Conservation (phyloP, 2,797 vertebrate genomes). For the Xiphophorus birchmanni region DNA sequence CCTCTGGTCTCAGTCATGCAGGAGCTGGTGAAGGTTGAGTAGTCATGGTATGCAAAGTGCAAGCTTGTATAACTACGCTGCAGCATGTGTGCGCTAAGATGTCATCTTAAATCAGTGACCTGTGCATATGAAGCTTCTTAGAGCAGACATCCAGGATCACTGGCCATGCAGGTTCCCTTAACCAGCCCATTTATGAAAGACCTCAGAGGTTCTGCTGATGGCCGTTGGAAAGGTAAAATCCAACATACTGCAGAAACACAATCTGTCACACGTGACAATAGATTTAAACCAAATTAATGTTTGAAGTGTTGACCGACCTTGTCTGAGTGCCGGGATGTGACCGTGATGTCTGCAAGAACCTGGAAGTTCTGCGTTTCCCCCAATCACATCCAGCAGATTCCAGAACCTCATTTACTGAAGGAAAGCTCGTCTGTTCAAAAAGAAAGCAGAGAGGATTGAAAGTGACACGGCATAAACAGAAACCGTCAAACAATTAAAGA, state of each 20-base stretch:
- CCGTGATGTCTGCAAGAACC: constrained; percentile 56
- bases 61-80: constrained; percentile 74
- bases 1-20: constrained; percentile 55
- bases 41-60: constrained; percentile 78
- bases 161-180: constrained; percentile 58
- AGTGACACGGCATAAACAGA: constrained; percentile 81
- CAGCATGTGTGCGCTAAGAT: constrained; percentile 69
- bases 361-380: constrained; percentile 49
- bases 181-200: constrained; percentile 65
- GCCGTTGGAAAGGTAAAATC: constrained; percentile 48
- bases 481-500: constrained; percentile 82
- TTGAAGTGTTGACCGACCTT: constrained; percentile 62
- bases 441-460: constrained; percentile 70
- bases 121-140: constrained; percentile 64
- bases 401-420: constrained; percentile 62
- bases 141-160: constrained; percentile 63
- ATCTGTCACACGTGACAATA: constrained; percentile 8
- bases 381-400: constrained; percentile 59
- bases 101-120: constrained; percentile 76
- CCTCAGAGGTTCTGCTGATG: constrained; percentile 66
- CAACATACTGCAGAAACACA: constrained; percentile 36
- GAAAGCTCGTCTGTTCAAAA: constrained; percentile 52
- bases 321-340: constrained; percentile 49
- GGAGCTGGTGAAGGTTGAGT: constrained; percentile 81
- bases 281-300: constrained; percentile 31